Percentiles rank a stretch among this genome's conserved stretches.
Evolutionary conservation across 23 tunicate genomes (phyloP).

Genomic region (Styela plicata): DNA sequence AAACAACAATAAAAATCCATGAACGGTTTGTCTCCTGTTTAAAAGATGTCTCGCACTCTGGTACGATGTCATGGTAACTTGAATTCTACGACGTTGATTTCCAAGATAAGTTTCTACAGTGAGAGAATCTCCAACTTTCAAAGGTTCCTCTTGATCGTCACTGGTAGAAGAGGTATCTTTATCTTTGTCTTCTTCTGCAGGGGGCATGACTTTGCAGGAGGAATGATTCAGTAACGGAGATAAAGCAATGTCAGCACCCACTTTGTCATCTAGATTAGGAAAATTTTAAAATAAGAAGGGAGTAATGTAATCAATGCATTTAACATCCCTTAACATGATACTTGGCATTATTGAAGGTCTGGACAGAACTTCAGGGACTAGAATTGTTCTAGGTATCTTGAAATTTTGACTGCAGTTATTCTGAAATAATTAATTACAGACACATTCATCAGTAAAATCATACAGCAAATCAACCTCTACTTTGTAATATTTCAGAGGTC

Average conservation of each 20-base stretch:
- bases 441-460: too few relatives aligned
- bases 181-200: constrained; percentile 35
- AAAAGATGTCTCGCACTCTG: constrained; percentile 68
- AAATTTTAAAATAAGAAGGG: background rate
- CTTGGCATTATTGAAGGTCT: too few relatives aligned
- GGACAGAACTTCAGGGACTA: too few relatives aligned
- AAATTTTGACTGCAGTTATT: too few relatives aligned
- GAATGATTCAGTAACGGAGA: constrained; percentile 78
- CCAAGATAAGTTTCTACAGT: constrained; percentile 74
- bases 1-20: constrained; percentile 80
- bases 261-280: constrained; percentile 48
- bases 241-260: constrained; percentile 69
- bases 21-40: constrained; percentile 62
- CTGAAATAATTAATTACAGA: too few relatives aligned
- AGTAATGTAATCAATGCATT: too few relatives aligned
- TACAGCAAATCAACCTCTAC: too few relatives aligned
- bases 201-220: constrained; percentile 43
- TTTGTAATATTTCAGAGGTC: too few relatives aligned
- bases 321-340: too few relatives aligned
- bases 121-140: constrained; percentile 20
- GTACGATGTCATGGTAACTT: constrained; percentile 77
- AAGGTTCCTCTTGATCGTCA: constrained; percentile 22
- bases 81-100: constrained; percentile 57
- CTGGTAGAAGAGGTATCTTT: constrained; percentile 29
- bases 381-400: too few relatives aligned